Percentiles rank a stretch among this genome's conserved stretches.
These are phyloP conservation scores for Dicaeum eximium DNA, from an alignment of 2,113 vertebrate species.

Conservation along the genomic window DNA sequence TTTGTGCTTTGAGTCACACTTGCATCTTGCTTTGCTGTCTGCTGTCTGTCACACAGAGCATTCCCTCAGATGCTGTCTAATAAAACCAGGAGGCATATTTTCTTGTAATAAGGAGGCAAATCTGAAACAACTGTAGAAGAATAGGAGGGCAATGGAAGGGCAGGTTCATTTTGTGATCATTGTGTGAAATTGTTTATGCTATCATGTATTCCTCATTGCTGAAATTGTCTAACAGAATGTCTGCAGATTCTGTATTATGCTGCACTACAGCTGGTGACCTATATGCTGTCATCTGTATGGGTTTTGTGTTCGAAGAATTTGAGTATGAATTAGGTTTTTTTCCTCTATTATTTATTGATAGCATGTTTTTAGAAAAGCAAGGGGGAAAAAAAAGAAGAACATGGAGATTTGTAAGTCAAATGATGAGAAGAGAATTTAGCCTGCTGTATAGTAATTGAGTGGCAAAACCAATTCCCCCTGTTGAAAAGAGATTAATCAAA, in stretches of 20 bases:
- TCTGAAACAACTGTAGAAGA: conserved; percentile 15
- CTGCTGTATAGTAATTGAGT: conserved; percentile 34
- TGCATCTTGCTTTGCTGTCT: background rate
- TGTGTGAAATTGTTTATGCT: conserved; percentile 42
- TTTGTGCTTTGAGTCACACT: background rate
- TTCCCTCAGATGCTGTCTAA: background rate
- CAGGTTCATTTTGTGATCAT: conserved; percentile 48
- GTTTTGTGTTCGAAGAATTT: conserved; percentile 22
- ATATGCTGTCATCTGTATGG: conserved; percentile 39
- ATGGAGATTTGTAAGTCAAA: conserved; percentile 21
- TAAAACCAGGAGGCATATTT: background rate
- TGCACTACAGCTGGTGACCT: conserved; percentile 55
- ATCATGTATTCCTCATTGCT: conserved; percentile 22
- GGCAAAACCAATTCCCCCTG: conserved; percentile 39
- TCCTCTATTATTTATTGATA: conserved; percentile 46
- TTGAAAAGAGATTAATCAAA: conserved; percentile 62
- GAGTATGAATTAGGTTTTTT: conserved; percentile 28
- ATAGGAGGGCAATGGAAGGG: conserved; percentile 41
- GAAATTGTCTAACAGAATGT: conserved; percentile 29
- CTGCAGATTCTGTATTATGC: conserved; percentile 32
- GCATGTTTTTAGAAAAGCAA: conserved; percentile 16
- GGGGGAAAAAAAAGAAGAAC: background rate
- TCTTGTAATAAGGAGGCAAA: conserved; percentile 4
- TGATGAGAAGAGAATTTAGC: conserved; percentile 41
- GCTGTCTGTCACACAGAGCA: background rate